Base-by-base conservation (phyloP, 2,888 invertebrate species). In the Acrobasis consociella region DNA sequence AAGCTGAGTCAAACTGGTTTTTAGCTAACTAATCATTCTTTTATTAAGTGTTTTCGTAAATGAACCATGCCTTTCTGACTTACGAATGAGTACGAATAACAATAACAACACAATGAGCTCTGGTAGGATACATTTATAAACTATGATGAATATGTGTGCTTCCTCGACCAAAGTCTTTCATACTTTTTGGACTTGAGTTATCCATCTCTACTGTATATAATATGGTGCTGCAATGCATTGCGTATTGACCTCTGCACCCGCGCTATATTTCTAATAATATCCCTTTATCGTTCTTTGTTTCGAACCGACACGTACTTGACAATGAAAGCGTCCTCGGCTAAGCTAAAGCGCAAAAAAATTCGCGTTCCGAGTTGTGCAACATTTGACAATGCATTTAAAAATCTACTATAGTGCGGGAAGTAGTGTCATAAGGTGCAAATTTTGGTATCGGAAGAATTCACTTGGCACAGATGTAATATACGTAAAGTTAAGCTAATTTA, bases 211-310 rank as follows among this genome's bases (percentile, higher is more conserved):
- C 11, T 46, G 3, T 46, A 46, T n/a, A 13, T 46, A 13, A 46
- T 13, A 83, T 84, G 81, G 81, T 74, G 79, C 78, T 76, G 22
- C 53, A 16, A 75, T 74, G 68, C 74, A 71, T 69, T 76, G 78
- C 79, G 73, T 81, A 74, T 78, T 86, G 87, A 87, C 87, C 89
- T 83, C 83, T 75, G 78, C 69, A 72, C 79, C 71, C 49, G 72
- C 65, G 74, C 79, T 78, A 81, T 81, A 78, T 78, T 79, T 86
- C 87, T 88, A 88, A 84, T 86, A 81, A 88, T 88, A 86, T 71
- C 75, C 77, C 75, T 74, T 82, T 82, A 83, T 82, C 77, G 71
- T 70, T 72, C 81, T 82, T 80, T 80, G 80, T 82, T 76, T 76
- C 70, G 69, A 69, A 71, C 68, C 68, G 72, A 70, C 70, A 73